Conservation (phyloP, 1,140 invertebrate genomes). For the Megathymus violae region DNA sequence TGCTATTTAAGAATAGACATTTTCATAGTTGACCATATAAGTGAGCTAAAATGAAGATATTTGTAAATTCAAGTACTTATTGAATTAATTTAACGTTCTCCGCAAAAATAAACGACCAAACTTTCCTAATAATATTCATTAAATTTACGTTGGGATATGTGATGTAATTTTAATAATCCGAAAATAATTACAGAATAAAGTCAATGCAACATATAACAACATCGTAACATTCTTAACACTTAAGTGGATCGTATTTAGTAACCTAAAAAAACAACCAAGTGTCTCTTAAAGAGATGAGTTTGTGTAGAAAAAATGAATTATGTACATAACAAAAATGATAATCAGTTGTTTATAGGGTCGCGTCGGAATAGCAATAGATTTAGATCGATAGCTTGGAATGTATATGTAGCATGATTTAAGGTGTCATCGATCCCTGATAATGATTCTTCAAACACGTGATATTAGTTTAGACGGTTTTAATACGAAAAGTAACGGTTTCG, state of each 20-base stretch:
- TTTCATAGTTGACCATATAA: too few relatives aligned
- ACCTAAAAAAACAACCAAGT: slow-evolving; percentile 5
- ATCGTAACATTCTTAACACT: background rate
- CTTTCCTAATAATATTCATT: too few relatives aligned
- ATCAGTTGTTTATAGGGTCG: slow-evolving; percentile 27
- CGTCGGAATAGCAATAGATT: slow-evolving; percentile 24
- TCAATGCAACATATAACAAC: too few relatives aligned
- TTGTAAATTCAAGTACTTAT: too few relatives aligned
- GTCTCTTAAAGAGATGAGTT: slow-evolving; percentile 2
- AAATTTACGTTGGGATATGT: too few relatives aligned
- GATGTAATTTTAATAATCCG: too few relatives aligned
- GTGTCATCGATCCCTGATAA: slow-evolving; percentile 49
- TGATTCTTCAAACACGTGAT: slow-evolving; percentile 30
- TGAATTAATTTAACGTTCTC: too few relatives aligned
- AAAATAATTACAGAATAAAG: too few relatives aligned
- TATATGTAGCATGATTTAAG: slow-evolving; percentile 40
- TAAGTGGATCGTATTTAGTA: slow-evolving; percentile 2
- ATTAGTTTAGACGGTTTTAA: slow-evolving; percentile 20
- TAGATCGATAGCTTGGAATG: slow-evolving; percentile 21
- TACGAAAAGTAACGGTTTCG: slow-evolving; percentile 35
- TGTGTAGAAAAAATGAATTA: slow-evolving; percentile 30
- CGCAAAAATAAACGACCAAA: too few relatives aligned
- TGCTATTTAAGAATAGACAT: too few relatives aligned
- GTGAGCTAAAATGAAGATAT: too few relatives aligned
- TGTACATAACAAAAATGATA: slow-evolving; percentile 34